Base-by-base conservation (phyloP, 2,113 vertebrate genomes). In the Scomber colias region DNA sequence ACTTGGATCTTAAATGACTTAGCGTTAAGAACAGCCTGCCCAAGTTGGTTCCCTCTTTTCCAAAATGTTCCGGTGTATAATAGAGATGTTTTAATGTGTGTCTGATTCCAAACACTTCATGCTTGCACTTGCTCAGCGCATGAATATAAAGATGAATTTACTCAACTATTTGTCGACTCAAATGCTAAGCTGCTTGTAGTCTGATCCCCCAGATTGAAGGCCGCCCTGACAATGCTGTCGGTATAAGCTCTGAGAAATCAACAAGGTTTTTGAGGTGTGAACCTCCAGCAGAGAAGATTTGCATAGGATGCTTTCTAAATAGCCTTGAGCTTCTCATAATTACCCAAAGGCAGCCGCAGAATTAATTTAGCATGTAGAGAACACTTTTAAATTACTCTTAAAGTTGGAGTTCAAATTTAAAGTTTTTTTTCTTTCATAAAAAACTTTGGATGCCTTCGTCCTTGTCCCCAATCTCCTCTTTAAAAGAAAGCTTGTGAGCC, bases 271-370 rank as follows among this genome's bases (percentile, higher is more conserved):
- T 48, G 55, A 71, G 64, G 55, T 27, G 8, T 48, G 19, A 56
- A 54, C 57, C 62, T 62, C 21, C 56, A 62, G 54, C 77, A 57
- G 50, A 61, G 69, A 75, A 68, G 24, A 80, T n/a, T 45, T 57
- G 56, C n/a, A 56, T 9, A 19, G 56, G 51, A 74, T 76, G 27
- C 51, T 79, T 82, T 73, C 19, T 63, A 78, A 79, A 85, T 27
- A 76, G 75, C 80, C 69, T 61, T 5, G 63, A 83, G 63, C 81
- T 74, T 70, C 27, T 16, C 65, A 82, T 67, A 79, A 64, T 76
- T 71, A 71, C 57, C 77, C 55, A 50, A 76, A 76, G 82, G 62
- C 60, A 76, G 64, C 54, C 30, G 54, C 21, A 45, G 71, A 77
- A 85, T 76, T 79, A 69, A 70, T 63, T 68, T 56, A 71, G 55